Percentiles rank a stretch among this genome's conserved stretches.
Conservation (phyloP, 1,140 invertebrate species). For the Dendroctonus valens region DNA sequence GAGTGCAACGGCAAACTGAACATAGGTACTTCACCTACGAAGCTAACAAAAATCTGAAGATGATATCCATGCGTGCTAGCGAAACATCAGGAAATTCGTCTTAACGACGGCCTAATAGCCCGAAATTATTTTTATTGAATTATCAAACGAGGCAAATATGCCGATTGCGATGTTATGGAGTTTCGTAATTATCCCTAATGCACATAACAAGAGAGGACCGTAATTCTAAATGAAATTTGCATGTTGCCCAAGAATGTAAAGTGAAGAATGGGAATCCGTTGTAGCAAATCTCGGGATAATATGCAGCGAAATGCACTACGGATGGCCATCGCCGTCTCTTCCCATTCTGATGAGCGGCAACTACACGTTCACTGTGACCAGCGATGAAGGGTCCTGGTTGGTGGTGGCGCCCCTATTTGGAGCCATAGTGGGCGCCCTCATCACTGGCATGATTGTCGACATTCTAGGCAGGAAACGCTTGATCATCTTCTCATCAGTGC, state of each 20-base stretch:
- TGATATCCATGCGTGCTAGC: neutral
- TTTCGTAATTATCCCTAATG: neutral
- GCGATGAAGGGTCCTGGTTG: slow-evolving; percentile 58
- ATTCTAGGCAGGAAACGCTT: slow-evolving; percentile 62
- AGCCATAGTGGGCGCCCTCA: slow-evolving; percentile 59
- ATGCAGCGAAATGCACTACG: slow-evolving; percentile 43
- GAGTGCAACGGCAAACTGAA: too few relatives aligned
- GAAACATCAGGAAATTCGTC: too few relatives aligned
- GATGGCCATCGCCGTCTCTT: slow-evolving; percentile 44
- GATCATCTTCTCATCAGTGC: slow-evolving; percentile 56
- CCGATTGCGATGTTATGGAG: neutral
- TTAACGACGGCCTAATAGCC: neutral
- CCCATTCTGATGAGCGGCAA: slow-evolving; percentile 34
- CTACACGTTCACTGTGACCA: slow-evolving; percentile 44
- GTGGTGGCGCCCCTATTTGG: slow-evolving; percentile 61
- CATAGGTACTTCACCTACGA: too few relatives aligned
- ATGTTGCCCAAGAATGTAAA: neutral
- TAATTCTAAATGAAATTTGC: neutral
- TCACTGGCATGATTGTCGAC: slow-evolving; percentile 56
- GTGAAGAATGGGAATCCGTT: neutral
- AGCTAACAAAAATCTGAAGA: neutral
- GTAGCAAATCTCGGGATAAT: slow-evolving; percentile 38
- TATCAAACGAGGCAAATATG: neutral
- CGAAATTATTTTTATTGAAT: neutral
- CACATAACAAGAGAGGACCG: neutral